Conservation (phyloP, 2,113 vertebrate species). For the Mus pahari region DNA sequence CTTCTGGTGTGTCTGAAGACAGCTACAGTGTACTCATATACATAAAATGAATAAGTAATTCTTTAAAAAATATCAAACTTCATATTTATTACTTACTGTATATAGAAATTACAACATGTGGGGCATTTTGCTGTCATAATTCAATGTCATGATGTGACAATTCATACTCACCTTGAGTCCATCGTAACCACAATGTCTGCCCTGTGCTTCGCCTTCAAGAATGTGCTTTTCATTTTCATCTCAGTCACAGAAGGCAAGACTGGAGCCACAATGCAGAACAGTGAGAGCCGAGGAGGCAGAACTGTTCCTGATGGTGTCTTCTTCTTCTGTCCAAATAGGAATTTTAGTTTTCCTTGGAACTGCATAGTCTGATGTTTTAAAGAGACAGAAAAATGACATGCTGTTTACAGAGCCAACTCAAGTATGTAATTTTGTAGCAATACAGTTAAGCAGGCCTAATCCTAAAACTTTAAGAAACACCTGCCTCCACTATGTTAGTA, state of each 20-base stretch:
- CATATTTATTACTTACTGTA: not conserved
- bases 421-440: not conserved
- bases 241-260: constrained; percentile 92
- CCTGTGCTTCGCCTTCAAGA: constrained; percentile 92
- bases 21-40: no score
- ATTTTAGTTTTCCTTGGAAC: constrained; percentile 96
- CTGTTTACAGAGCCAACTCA: not conserved
- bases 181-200: constrained; percentile 74
- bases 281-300: constrained; percentile 91
- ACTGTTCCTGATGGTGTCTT: constrained; percentile 89
- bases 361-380: constrained; percentile 93
- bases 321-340: constrained; percentile 96
- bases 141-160: not conserved
- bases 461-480: no score
- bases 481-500: not conserved
- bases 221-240: constrained; percentile 91
- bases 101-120: rapidly evolving
- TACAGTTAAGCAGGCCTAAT: not conserved
- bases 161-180: constrained; percentile 82
- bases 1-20: no score
- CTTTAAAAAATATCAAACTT: not conserved
- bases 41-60: no score
- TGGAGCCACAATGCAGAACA: constrained; percentile 95
- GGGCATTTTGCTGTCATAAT: rapidly evolving
- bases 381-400: constrained; percentile 20